Conservation (phyloP, 2,888 invertebrate species). For the Limnephilus rhombicus region DNA sequence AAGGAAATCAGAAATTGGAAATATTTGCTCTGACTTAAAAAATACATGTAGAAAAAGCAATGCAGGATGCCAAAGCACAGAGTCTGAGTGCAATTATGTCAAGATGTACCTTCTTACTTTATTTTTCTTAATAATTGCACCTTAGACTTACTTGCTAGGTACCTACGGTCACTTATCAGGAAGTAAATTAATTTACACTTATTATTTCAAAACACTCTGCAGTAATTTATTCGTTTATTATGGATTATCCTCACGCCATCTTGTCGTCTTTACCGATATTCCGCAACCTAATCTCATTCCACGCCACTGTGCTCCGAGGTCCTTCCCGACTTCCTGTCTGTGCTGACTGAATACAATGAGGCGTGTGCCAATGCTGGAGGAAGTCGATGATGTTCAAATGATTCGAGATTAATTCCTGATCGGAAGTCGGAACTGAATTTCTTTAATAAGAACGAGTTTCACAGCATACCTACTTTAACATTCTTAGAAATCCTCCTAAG, state of each 20-base stretch:
- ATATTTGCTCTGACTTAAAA: too few species aligned
- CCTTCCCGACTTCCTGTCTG: slow-evolving; percentile 5
- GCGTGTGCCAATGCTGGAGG: background rate
- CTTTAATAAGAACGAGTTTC: background rate
- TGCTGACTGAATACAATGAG: background rate
- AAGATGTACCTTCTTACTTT: too few species aligned
- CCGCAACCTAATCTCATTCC: background rate
- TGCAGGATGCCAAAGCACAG: background rate
- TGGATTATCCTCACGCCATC: slow-evolving; percentile 13
- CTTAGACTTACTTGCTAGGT: background rate
- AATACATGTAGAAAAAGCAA: background rate
- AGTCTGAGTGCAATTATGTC: too few species aligned
- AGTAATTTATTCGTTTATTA: slow-evolving; percentile 21
- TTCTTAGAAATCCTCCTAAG: too few species aligned
- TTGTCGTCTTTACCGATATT: background rate
- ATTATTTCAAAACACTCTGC: slow-evolving; percentile 18
- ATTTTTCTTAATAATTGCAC: background rate
- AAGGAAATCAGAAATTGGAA: too few species aligned
- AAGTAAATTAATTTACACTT: background rate
- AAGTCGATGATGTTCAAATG: background rate
- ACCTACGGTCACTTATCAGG: background rate
- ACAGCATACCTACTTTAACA: background rate
- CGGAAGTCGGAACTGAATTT: background rate
- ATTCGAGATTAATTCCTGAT: background rate
- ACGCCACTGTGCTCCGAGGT: background rate